phyloP scores from a whole-genome alignment of 1,140 invertebrate genomes.

The Cecropterus lyciades region DNA sequence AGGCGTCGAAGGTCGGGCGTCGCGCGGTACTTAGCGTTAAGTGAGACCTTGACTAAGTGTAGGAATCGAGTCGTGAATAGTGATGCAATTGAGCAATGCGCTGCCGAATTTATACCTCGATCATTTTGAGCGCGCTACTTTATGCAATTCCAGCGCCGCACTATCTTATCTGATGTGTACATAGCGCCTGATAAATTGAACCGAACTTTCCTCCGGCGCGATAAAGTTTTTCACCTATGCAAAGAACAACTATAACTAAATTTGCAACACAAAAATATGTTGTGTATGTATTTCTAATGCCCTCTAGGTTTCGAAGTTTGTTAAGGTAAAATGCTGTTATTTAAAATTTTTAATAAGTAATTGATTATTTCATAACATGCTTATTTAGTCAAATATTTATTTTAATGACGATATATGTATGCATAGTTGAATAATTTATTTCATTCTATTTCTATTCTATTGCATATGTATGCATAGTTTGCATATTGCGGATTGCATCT shows the following conservation, averaged over 20 bases:
- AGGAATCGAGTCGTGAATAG: slow-evolving; percentile 49
- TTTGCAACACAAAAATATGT: too few species aligned
- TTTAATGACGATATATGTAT: too few species aligned
- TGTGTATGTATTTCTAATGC: too few species aligned
- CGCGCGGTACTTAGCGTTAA: slow-evolving; percentile 26
- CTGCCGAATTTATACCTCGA: slow-evolving; percentile 31
- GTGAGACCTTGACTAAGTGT: slow-evolving; percentile 59
- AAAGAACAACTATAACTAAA: neutral
- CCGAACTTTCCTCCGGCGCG: slow-evolving; percentile 45
- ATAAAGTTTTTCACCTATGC: slow-evolving; percentile 20
- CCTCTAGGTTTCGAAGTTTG: too few species aligned
- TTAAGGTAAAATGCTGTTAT: too few species aligned
- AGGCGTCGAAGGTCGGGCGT: slow-evolving; percentile 26
- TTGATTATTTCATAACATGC: too few species aligned
- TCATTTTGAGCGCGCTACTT: slow-evolving; percentile 34
- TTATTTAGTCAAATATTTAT: too few species aligned
- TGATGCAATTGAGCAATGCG: slow-evolving; percentile 58
- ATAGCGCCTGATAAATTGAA: slow-evolving; percentile 50
- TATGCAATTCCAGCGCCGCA: slow-evolving; percentile 37
- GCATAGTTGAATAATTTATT: too few species aligned
- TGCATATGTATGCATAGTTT: too few species aligned
- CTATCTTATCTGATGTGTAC: slow-evolving; percentile 65
- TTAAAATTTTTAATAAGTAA: too few species aligned
- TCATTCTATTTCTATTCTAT: too few species aligned
- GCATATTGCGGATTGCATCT: too few species aligned